Conservation (phyloP, 1,140 invertebrate species). For the Caenorhabditis inopinata region DNA sequence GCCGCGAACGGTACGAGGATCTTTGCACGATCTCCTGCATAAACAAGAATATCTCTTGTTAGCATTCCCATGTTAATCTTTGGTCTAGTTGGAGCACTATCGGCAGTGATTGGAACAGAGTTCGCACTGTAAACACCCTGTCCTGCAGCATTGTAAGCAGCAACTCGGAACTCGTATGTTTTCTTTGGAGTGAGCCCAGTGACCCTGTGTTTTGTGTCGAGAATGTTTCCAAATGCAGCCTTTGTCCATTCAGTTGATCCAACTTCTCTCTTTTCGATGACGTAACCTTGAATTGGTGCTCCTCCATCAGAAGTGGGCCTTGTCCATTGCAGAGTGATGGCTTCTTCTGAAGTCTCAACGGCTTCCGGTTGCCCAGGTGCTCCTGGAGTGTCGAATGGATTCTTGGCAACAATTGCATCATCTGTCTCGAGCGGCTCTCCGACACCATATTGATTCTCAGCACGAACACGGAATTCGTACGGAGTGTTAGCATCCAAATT, state of each 20-base stretch:
- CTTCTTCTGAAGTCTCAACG: conserved; percentile 89
- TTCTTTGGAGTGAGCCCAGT: conserved; percentile 89
- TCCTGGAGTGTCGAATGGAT: conserved; percentile 91
- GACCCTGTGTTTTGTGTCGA: conserved; percentile 76
- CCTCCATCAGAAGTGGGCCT: conserved; percentile 90
- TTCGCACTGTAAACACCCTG: conserved; percentile 85
- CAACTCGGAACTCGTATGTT: conserved; percentile 94
- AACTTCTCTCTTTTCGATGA: conserved; percentile 87
- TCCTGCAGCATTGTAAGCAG: conserved; percentile 89
- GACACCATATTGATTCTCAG: conserved; percentile 92
- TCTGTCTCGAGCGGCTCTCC: conserved; percentile 84
- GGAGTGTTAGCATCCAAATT: conserved; percentile 85
- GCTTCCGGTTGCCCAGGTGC: conserved; percentile 86
- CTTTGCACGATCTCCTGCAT: conserved; percentile 50
- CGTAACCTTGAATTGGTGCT: conserved; percentile 88
- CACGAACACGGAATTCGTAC: conserved; percentile 96
- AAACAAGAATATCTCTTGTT: conserved; percentile 41
- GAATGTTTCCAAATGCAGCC: conserved; percentile 79
- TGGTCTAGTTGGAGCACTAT: conserved; percentile 77
- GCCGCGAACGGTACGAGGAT: conserved; percentile 70
- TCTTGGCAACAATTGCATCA: conserved; percentile 87
- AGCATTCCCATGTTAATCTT: conserved; percentile 48
- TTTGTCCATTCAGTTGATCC: conserved; percentile 71
- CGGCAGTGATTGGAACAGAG: conserved; percentile 84
- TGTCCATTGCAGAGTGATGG: conserved; percentile 91